Conservation (phyloP, 2,797 vertebrate genomes). For the Rousettus madagascariensis region DNA sequence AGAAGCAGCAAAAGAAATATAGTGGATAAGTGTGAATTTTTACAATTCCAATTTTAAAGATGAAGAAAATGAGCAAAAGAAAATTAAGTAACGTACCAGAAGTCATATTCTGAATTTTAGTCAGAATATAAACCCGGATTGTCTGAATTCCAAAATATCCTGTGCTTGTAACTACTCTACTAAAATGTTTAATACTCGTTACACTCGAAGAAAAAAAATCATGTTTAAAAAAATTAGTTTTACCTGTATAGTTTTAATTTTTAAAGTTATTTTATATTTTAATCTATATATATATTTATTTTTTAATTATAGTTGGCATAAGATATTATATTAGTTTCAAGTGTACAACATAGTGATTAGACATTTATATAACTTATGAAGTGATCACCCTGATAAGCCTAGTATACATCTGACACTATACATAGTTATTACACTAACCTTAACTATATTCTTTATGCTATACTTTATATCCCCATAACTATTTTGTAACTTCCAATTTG, state of each 20-base stretch:
- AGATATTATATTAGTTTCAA: too few relatives aligned
- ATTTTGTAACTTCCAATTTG: too few relatives aligned
- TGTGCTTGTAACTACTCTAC: background rate
- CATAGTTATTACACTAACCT: too few relatives aligned
- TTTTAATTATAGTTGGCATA: too few relatives aligned
- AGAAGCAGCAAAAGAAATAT: background rate
- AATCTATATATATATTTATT: too few relatives aligned
- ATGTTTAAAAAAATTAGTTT: background rate
- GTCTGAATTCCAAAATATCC: background rate
- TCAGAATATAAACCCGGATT: background rate
- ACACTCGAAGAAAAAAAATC: background rate
- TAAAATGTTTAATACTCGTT: background rate
- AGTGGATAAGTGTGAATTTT: background rate
- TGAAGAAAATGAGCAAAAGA: background rate
- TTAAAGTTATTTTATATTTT: too few relatives aligned
- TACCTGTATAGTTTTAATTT: background rate
- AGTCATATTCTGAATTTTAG: background rate
- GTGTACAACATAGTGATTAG: too few relatives aligned
- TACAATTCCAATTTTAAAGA: background rate
- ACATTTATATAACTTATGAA: too few relatives aligned
- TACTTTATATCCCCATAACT: too few relatives aligned
- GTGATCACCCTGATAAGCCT: too few relatives aligned
- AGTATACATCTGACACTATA: too few relatives aligned
- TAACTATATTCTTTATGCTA: too few relatives aligned
- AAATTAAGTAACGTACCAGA: background rate